Conservation (phyloP, 2,888 invertebrate genomes). For the Thereva nobilitata region DNA sequence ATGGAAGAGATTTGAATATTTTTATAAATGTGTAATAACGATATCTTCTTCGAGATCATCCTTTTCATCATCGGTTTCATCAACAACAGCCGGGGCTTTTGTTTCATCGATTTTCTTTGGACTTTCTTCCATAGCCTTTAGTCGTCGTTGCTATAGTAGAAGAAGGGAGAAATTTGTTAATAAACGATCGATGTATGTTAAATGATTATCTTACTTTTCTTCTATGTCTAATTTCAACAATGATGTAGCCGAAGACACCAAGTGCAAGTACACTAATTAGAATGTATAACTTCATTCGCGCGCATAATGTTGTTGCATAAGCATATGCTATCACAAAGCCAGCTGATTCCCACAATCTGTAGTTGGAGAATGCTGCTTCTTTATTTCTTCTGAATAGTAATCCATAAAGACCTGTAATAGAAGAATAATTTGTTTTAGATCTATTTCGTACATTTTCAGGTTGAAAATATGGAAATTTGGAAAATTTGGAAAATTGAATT, state of each 20-base stretch:
- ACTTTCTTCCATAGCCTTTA: conserved; percentile 72
- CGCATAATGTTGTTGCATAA: conserved; percentile 84
- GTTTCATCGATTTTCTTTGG: conserved; percentile 60
- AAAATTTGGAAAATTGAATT: too few species aligned
- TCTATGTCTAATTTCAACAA: conserved; percentile 81
- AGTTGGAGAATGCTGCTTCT: conserved; percentile 91
- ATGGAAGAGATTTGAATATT: conserved; percentile 23
- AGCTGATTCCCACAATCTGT: conserved; percentile 85
- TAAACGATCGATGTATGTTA: background rate
- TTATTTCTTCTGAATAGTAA: conserved; percentile 85
- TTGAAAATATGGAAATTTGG: too few species aligned
- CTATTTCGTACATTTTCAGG: background rate
- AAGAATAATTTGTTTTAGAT: background rate
- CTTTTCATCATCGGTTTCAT: conserved; percentile 84
- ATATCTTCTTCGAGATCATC: conserved; percentile 89
- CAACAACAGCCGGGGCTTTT: conserved; percentile 60
- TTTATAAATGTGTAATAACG: conserved; percentile 79
- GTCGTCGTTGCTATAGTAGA: conserved; percentile 64
- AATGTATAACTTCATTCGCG: conserved; percentile 83
- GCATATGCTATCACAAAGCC: conserved; percentile 90
- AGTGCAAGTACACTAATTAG: conserved; percentile 75
- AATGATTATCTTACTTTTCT: conserved; percentile 66
- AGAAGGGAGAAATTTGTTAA: conserved; percentile 11
- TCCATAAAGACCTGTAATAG: conserved; percentile 75
- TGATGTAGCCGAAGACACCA: conserved; percentile 76